Evolutionary conservation across 1,140 invertebrate species (phyloP), one percentile per base, ranked within the genome.

Genomic region (Caenorhabditis brenneri): DNA sequence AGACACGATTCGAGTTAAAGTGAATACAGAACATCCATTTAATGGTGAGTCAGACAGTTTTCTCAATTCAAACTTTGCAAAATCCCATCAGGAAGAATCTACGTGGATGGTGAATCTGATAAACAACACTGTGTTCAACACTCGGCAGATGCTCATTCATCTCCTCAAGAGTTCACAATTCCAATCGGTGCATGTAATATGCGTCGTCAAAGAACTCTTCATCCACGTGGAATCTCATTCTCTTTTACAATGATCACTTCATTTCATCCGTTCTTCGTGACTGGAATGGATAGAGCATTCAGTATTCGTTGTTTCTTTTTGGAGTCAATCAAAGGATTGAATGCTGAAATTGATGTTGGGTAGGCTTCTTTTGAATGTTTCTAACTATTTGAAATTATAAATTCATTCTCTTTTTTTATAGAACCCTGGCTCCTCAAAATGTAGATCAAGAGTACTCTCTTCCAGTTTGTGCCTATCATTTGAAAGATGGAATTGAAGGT

Each of bases 181-280:
- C 85, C 86, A 31, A 90, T 90, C 78, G 89, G 89, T 36, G 88
- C 87, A 10, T 90, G 89, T 49, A 91, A 91, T 33, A 90, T 90
- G 89, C 80, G 89, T 1, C 48, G 89, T 27, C 89, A 90, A 74
- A 33, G 89, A 79, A 84, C 87, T n/a, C 82, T 90, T 16, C 89
- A 89, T 82, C 89, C 89, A 9, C 84, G 89, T 33, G 89, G 89
- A 33, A 89, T 90, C 2, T 81, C 85, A 16, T 90, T 88, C 51
- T 88, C 83, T 27, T 90, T 90, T 82, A 91, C 89, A 1, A 51
- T 90, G 33, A 80, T 90, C 29, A 87, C 88, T 24, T 90, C 88
- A 0, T 90, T 90, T 74, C 89, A 90, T 82, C 88, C 89, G 6
- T 51, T 87, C 46, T 86, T 90, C 60, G 84, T 90, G 5, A 90